Conservation (phyloP, 2,113 vertebrate species). For the Hippocampus guttulatus region DNA sequence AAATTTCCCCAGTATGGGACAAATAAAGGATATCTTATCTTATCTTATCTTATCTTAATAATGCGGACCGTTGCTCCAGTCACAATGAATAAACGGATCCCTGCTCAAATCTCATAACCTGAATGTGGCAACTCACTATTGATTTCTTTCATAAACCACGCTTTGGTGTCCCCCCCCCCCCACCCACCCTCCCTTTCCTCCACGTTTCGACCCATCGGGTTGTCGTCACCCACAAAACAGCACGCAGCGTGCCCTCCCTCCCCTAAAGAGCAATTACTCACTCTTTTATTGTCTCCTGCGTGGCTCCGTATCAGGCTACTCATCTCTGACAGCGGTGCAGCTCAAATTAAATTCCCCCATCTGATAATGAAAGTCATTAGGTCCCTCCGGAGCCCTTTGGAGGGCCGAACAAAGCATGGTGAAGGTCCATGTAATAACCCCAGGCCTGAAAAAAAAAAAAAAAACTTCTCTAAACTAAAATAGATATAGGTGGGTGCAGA, state of each 20-base stretch:
- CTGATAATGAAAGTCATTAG: slow-evolving; percentile 73
- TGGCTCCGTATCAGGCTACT: slow-evolving; percentile 56
- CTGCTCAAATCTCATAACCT: slow-evolving; percentile 63
- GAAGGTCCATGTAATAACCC: slow-evolving; percentile 55
- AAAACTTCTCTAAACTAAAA: slow-evolving; percentile 33
- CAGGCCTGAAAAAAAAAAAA: slow-evolving; percentile 35
- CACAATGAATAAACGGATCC: slow-evolving; percentile 58
- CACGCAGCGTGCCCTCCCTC: slow-evolving; percentile 23
- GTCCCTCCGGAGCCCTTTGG: slow-evolving; percentile 50
- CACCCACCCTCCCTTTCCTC: slow-evolving; percentile 18
- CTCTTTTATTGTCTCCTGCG: slow-evolving; percentile 65
- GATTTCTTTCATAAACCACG: slow-evolving; percentile 63
- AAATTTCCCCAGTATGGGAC: no score
- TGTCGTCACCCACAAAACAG: slow-evolving; percentile 35
- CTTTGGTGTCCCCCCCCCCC: slow-evolving; percentile 22
- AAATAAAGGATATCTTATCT: no score
- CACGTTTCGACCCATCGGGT: slow-evolving; percentile 21
- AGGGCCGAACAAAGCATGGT: slow-evolving; percentile 60
- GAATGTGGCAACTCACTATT: slow-evolving; percentile 50
- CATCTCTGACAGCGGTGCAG: slow-evolving; percentile 64
- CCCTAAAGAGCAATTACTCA: slow-evolving; percentile 66
- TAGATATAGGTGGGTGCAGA: slow-evolving; percentile 19
- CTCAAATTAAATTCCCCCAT: slow-evolving; percentile 71
- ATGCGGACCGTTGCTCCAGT: slow-evolving; percentile 43
- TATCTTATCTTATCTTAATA: no score